Evolutionary conservation across 2,888 invertebrate genomes (phyloP).

Genomic region (Capitulum mitella): DNA sequence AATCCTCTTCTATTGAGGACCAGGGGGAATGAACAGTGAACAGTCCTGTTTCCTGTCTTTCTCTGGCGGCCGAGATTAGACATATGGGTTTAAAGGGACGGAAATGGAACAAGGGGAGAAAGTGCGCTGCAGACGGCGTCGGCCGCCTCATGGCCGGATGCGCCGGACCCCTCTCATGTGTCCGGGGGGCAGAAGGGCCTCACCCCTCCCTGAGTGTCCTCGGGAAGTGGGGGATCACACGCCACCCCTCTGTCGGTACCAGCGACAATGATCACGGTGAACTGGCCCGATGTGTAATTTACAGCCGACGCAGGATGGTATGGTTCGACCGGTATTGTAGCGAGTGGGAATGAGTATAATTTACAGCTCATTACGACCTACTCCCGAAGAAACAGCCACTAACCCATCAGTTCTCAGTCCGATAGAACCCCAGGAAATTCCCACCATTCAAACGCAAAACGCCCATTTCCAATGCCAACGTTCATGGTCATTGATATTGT

Average conservation of each 20-base stretch:
- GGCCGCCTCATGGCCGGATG: neutral
- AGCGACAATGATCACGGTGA: neutral
- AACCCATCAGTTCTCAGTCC: neutral
- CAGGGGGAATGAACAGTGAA: no score
- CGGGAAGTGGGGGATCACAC: neutral
- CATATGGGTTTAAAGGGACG: neutral
- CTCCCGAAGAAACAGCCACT: neutral
- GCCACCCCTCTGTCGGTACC: no score
- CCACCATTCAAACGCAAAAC: neutral
- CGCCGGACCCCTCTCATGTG: neutral
- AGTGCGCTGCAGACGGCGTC: neutral
- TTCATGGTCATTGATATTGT: no score
- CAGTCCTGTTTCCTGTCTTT: neutral
- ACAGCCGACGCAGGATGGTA: neutral
- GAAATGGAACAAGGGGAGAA: neutral
- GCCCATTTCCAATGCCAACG: no score
- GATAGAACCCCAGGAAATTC: neutral
- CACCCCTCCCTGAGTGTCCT: neutral
- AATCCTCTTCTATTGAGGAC: no score
- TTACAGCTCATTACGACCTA: neutral
- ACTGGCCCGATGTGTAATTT: neutral
- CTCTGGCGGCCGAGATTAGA: neutral
- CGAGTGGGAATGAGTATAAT: neutral
- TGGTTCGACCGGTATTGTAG: neutral
- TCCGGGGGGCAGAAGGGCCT: neutral